Evolutionary conservation across 2,113 vertebrate genomes (phyloP).

Genomic region (Diglossa brunneiventris): DNA sequence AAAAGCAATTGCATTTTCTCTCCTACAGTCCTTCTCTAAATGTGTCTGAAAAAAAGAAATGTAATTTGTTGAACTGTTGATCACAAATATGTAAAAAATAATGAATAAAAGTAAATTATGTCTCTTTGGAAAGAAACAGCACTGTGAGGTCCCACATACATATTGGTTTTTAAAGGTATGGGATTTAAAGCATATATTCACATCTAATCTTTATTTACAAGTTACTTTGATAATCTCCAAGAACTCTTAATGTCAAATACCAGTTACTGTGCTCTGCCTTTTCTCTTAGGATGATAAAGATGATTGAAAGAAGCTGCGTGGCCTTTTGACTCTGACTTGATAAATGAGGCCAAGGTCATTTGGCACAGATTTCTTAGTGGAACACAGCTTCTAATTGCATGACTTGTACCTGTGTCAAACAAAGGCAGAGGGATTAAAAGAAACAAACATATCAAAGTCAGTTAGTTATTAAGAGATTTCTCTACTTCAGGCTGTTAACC

Average conservation of each 20-base stretch:
- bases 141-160: neutral
- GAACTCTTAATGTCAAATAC: neutral
- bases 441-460: neutral
- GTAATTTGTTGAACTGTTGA: neutral
- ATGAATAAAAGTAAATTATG: neutral
- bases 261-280: neutral
- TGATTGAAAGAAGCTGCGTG: neutral
- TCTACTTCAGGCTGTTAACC: neutral
- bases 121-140: neutral
- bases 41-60: neutral
- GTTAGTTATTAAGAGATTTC: neutral
- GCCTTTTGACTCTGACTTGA: neutral
- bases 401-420: neutral
- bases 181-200: neutral
- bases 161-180: neutral
- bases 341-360: neutral
- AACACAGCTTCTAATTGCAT: neutral
- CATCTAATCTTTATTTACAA: neutral
- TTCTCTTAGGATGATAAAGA: neutral
- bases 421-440: constrained; percentile 1
- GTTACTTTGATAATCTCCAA: neutral
- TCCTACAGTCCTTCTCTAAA: neutral
- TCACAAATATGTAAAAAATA: neutral
- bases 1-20: neutral
- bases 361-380: neutral